Evolutionary conservation across 1,140 invertebrate genomes (phyloP).

Genomic region (Aradophagus sp.): DNA sequence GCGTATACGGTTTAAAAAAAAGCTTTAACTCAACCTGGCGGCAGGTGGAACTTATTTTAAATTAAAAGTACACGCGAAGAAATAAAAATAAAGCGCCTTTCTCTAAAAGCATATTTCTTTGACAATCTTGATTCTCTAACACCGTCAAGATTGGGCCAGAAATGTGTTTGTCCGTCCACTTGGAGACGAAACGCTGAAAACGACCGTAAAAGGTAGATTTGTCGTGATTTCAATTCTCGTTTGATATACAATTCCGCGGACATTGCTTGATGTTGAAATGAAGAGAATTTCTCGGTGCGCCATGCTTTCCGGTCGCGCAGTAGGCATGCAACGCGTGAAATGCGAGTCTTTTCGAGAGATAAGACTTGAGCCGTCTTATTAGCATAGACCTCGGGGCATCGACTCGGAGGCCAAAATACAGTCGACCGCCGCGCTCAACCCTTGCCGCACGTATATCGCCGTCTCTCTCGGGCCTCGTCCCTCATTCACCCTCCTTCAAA

Average conservation of each 20-base stretch:
- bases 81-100: no score
- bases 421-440: conserved; percentile 31
- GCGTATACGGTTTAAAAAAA: no score
- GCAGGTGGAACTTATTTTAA: no score
- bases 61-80: no score
- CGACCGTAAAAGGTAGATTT: no score
- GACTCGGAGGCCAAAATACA: conserved; percentile 56
- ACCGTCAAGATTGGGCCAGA: no score
- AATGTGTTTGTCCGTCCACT: no score
- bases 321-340: conserved; percentile 40
- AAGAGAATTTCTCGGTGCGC: conserved; percentile 18
- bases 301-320: conserved; percentile 14
- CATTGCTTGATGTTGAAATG: conserved; percentile 11
- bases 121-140: no score
- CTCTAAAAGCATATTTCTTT: no score
- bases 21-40: no score
- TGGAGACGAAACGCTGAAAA: no score
- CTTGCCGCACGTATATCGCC: conserved; percentile 23
- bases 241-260: conserved; percentile 7
- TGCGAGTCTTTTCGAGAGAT: conserved; percentile 46
- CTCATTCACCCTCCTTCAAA: conserved; percentile 44
- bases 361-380: conserved; percentile 58
- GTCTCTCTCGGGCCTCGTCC: conserved; percentile 33
- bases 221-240: conserved; percentile 14
- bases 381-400: conserved; percentile 59